These are phyloP conservation scores for Liparis tanakae DNA, from an alignment of 2,797 vertebrate species.

Conservation along the genomic window DNA sequence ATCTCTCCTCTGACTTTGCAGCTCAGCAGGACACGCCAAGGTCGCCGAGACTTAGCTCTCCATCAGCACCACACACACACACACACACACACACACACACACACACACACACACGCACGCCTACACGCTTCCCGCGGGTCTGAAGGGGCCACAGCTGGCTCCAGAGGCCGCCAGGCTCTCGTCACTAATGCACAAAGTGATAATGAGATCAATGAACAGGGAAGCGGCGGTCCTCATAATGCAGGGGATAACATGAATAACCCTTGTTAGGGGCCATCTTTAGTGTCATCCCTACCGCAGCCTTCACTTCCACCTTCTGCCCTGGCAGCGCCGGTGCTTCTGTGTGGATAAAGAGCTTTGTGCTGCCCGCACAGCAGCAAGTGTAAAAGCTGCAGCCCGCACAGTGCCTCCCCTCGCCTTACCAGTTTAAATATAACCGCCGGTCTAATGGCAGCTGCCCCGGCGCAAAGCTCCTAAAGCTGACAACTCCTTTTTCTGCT, in stretches of 20 bases:
- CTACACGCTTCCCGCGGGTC: constrained; percentile 6
- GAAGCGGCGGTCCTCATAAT: constrained; percentile 44
- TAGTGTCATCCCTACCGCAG: constrained; percentile 51
- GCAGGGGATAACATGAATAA: constrained; percentile 50
- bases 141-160: constrained; percentile 23
- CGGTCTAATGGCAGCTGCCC: constrained; percentile 80
- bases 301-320: constrained; percentile 53
- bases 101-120: constrained; percentile 27
- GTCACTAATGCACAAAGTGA: constrained; percentile 50
- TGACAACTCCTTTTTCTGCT: constrained; percentile 79
- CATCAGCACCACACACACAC: constrained; percentile 65
- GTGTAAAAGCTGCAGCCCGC: constrained; percentile 76
- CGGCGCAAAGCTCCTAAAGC: constrained; percentile 81
- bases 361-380: constrained; percentile 70
- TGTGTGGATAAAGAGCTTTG: constrained; percentile 82
- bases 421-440: constrained; percentile 82
- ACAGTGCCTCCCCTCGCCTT: constrained; percentile 67
- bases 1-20: constrained; percentile 67
- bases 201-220: constrained; percentile 55
- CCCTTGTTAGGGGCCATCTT: constrained; percentile 46
- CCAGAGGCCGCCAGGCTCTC: constrained; percentile 13
- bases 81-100: constrained; percentile 27
- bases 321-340: constrained; percentile 70
- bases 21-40: constrained; percentile 75
- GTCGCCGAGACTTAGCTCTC: constrained; percentile 68